Conservation (phyloP, 1,140 invertebrate species). For the Lerema accius region DNA sequence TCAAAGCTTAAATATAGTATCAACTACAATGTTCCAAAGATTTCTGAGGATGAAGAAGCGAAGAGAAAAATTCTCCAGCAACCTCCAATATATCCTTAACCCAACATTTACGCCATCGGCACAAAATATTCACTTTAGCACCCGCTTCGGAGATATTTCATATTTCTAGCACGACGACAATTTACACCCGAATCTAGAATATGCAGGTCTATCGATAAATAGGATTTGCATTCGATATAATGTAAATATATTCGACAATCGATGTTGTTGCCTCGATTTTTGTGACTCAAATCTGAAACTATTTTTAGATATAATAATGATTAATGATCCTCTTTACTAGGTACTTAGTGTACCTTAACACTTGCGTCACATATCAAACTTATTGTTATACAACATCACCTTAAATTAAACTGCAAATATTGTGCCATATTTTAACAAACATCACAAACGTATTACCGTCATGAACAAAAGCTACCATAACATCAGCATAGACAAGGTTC, state of each 20-base stretch:
- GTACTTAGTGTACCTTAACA: too few species aligned
- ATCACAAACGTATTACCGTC: too few species aligned
- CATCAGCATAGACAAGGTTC: too few species aligned
- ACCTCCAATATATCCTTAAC: slow-evolving; percentile 8
- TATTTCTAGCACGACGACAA: slow-evolving; percentile 54
- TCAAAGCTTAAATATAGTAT: too few species aligned
- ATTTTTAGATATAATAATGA: too few species aligned
- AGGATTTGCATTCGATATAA: slow-evolving; percentile 54
- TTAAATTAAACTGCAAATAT: too few species aligned
- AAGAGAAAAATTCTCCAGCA: background rate
- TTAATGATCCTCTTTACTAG: too few species aligned
- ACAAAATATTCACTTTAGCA: slow-evolving; percentile 55
- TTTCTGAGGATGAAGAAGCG: background rate
- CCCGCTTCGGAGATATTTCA: slow-evolving; percentile 49
- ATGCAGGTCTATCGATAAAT: slow-evolving; percentile 51
- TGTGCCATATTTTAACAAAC: too few species aligned
- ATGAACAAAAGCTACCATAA: too few species aligned
- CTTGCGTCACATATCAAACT: too few species aligned
- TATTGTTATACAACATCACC: too few species aligned
- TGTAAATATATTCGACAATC: slow-evolving; percentile 45
- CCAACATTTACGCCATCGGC: slow-evolving; percentile 34
- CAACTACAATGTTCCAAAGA: too few species aligned
- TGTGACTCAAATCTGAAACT: slow-evolving; percentile 1
- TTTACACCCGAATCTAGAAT: slow-evolving; percentile 56
- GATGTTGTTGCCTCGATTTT: slow-evolving; percentile 39